phyloP scores from a whole-genome alignment of 2,888 invertebrate genomes.

The Choreutis nemorana region DNA sequence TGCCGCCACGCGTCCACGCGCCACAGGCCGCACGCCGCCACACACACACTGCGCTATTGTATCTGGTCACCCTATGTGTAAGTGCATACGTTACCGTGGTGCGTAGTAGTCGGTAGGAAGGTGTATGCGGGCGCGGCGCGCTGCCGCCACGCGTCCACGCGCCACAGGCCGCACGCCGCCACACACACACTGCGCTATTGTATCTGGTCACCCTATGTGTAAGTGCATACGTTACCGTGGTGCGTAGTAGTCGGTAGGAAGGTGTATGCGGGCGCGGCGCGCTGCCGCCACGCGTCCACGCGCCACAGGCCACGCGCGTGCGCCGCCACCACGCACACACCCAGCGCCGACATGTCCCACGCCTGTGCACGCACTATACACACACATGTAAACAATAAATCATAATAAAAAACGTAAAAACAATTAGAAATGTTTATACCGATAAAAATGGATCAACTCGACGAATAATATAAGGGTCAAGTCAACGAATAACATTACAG shows the following conservation, averaged over 20 bases:
- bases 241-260: slow-evolving; percentile 84
- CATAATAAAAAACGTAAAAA: too few relatives aligned
- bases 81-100: background rate
- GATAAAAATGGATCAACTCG: too few relatives aligned
- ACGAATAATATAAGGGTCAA: too few relatives aligned
- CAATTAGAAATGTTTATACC: too few relatives aligned
- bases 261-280: slow-evolving; percentile 72
- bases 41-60: slow-evolving; percentile 90
- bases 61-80: too few relatives aligned
- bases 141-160: background rate
- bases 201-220: background rate
- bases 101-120: too few relatives aligned
- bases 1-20: slow-evolving; percentile 28
- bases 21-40: slow-evolving; percentile 80
- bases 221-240: slow-evolving; percentile 66
- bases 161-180: too few relatives aligned
- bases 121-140: background rate
- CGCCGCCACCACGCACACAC: slow-evolving; percentile 93
- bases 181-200: background rate
- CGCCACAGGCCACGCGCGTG: slow-evolving; percentile 72
- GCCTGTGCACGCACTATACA: slow-evolving; percentile 83
- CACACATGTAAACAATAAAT: too few relatives aligned
- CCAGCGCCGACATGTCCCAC: slow-evolving; percentile 91
- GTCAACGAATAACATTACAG: too few relatives aligned
- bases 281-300: slow-evolving; percentile 27